phyloP scores from a whole-genome alignment of 2,113 vertebrate species.

The Gavia stellata region DNA sequence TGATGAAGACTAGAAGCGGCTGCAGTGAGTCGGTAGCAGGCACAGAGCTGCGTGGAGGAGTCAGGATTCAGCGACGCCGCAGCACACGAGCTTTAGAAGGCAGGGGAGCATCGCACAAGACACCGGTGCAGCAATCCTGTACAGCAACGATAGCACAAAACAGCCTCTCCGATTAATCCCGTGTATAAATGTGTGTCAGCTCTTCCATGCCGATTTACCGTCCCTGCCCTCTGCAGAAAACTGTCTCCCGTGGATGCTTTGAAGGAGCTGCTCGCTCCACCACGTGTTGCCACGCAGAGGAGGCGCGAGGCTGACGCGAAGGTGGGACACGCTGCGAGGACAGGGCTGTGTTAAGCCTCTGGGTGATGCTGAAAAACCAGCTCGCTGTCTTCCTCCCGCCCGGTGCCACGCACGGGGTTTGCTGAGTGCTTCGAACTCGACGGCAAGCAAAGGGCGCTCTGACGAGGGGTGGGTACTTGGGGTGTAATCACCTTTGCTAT shows the following conservation, averaged over 20 bases:
- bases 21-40: not conserved
- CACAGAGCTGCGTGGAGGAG: fast-evolving
- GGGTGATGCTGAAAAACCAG: not conserved
- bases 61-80: not conserved
- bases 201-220: not conserved
- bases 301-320: fast-evolving
- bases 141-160: fast-evolving
- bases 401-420: fast-evolving
- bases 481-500: not conserved
- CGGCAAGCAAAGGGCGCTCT: not conserved
- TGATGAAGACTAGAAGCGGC: not conserved
- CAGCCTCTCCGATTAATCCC: not conserved
- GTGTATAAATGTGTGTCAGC: not conserved
- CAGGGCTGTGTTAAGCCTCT: not conserved
- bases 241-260: not conserved
- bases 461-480: not conserved
- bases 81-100: not conserved
- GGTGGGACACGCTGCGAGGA: not conserved
- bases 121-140: not conserved
- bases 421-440: fast-evolving
- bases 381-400: not conserved
- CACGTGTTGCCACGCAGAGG: fast-evolving
- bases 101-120: not conserved
- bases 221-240: not conserved
- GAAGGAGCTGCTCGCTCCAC: not conserved